phyloP scores from a whole-genome alignment of 37 sponge, comb jelly and placozoan species.

The Corticium candelabrum region DNA sequence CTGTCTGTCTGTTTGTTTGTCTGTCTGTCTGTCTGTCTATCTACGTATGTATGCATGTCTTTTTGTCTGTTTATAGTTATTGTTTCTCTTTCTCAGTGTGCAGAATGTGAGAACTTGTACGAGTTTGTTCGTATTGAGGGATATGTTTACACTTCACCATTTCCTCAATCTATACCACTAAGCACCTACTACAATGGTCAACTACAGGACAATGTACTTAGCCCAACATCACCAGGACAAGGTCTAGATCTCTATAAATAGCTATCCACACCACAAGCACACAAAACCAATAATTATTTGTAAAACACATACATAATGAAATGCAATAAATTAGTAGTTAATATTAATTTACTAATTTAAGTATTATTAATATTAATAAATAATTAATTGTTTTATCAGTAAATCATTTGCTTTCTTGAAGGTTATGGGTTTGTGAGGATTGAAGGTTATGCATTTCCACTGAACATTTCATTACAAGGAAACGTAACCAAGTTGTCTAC shows the following conservation, averaged over 20 bases:
- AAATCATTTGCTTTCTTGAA: neutral
- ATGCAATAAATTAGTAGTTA: no score
- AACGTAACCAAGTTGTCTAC: neutral
- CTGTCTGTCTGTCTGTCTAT: no score
- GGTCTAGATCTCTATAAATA: neutral
- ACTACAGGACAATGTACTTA: neutral
- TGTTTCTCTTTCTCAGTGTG: constrained; percentile 1
- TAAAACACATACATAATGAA: no score
- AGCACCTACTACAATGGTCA: constrained; percentile 11
- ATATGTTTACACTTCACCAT: neutral
- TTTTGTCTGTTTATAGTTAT: neutral
- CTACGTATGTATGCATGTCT: no score
- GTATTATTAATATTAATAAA: no score
- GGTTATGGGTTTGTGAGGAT: constrained; percentile 3
- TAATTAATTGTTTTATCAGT: no score
- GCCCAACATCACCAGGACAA: neutral
- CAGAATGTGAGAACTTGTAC: constrained; percentile 7
- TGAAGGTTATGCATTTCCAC: neutral
- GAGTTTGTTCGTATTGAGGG: constrained; percentile 6
- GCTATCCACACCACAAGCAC: neutral
- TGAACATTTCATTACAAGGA: neutral
- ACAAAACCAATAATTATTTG: no score
- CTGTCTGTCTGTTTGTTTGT: no score
- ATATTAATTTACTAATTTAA: no score
- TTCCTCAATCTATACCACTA: neutral